phyloP scores from a whole-genome alignment of 2,797 vertebrate species.

The Babyrousa celebensis region DNA sequence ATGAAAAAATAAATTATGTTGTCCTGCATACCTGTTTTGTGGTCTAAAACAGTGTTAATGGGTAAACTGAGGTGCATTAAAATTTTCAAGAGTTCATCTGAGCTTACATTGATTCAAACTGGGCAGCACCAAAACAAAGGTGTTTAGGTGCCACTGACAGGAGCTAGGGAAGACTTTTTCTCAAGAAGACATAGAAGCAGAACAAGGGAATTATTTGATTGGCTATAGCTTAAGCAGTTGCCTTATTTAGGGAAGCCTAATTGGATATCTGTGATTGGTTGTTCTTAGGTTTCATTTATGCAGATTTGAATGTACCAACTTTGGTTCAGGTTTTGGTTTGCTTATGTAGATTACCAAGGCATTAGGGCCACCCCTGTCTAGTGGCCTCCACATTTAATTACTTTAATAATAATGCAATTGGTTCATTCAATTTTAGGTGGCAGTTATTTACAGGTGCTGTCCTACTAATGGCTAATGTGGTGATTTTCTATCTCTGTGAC shows the following conservation, averaged over 20 bases:
- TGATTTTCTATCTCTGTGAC: not conserved
- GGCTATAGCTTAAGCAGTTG: not conserved
- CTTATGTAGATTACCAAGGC: not conserved
- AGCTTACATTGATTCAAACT: not conserved
- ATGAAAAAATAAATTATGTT: conserved; percentile 4
- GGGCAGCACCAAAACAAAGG: not conserved
- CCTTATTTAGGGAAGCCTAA: not conserved
- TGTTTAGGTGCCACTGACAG: not conserved
- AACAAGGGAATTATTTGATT: not conserved
- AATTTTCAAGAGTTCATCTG: not conserved
- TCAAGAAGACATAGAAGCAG: not conserved
- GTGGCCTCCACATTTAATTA: not conserved
- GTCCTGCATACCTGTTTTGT: not conserved
- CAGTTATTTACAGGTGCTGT: not conserved
- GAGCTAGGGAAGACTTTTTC: not conserved
- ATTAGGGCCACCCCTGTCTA: not conserved
- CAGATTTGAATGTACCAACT: not conserved
- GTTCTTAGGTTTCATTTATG: not conserved
- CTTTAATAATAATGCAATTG: not conserved
- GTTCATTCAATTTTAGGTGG: conserved; percentile 14
- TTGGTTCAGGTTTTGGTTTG: not conserved
- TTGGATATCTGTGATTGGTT: not conserved
- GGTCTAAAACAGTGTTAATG: not conserved
- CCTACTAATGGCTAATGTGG: not conserved
- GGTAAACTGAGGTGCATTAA: not conserved